A percentile compares a stretch with the other conserved stretches of the same genome.
phyloP scores from a whole-genome alignment of 1,140 invertebrate species.

The Halesus radiatus region DNA sequence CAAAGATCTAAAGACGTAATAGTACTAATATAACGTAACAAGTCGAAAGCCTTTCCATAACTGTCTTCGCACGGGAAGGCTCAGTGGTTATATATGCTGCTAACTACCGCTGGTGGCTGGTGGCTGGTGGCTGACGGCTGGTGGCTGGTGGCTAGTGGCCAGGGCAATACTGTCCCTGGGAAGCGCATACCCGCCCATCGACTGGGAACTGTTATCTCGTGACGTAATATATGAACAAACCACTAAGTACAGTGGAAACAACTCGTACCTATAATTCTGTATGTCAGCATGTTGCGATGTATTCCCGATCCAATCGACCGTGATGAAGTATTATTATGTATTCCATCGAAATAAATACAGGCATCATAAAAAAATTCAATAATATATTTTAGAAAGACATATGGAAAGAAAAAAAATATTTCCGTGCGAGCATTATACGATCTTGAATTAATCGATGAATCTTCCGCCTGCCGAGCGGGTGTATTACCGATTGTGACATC shows the following conservation, averaged over 20 bases:
- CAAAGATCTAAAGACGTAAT: background rate
- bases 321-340: too few species aligned
- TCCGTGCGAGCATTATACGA: too few species aligned
- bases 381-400: too few species aligned
- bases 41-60: conserved; percentile 10
- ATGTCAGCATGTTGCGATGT: too few species aligned
- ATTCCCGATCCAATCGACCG: too few species aligned
- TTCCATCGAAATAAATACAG: too few species aligned
- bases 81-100: conserved; percentile 18
- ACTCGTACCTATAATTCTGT: too few species aligned
- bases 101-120: background rate
- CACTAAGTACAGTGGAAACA: background rate
- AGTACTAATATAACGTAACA: background rate
- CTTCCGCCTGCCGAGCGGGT: too few species aligned
- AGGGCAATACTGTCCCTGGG: background rate
- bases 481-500: too few species aligned
- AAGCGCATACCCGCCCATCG: background rate
- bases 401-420: too few species aligned
- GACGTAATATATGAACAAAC: background rate
- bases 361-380: too few species aligned
- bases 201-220: conserved; percentile 1
- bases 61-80: background rate
- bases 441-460: too few species aligned
- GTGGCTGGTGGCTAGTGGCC: background rate
- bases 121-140: background rate